phyloP scores from a whole-genome alignment of 2,113 vertebrate species.

The Tenrec ecaudatus region DNA sequence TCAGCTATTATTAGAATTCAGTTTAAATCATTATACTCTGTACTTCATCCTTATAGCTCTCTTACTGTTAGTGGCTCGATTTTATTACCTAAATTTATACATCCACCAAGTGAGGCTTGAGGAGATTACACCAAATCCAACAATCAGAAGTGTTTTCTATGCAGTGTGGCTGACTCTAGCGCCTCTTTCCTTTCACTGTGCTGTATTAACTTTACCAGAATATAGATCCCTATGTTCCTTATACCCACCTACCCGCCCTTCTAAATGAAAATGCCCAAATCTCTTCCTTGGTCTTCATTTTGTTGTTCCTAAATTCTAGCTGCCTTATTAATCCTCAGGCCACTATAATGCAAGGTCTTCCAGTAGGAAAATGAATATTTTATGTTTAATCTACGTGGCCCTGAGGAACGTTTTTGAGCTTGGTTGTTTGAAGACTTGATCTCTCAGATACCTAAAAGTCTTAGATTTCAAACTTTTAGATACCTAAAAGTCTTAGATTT shows the following conservation, averaged over 20 bases:
- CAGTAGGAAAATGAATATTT: neutral
- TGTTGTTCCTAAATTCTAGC: neutral
- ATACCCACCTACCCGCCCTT: neutral
- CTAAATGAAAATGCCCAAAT: neutral
- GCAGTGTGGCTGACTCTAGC: neutral
- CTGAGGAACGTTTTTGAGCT: neutral
- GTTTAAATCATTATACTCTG: neutral
- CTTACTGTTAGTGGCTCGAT: neutral
- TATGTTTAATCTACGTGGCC: neutral
- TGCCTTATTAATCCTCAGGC: neutral
- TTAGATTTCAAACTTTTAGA: neutral
- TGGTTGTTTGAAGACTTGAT: neutral
- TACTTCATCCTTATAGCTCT: neutral
- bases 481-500: neutral
- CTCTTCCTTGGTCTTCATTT: neutral
- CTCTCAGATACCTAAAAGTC: neutral
- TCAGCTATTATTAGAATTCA: neutral
- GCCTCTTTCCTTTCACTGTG: neutral
- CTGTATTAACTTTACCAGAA: neutral
- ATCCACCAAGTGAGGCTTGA: neutral
- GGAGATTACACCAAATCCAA: neutral
- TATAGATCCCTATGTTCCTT: neutral
- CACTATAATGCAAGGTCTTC: neutral
- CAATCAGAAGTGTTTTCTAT: neutral
- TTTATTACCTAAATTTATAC: slow-evolving; percentile 2